Evolutionary conservation across 2,888 invertebrate genomes (phyloP).

Genomic region (Anarsia innoxiella): DNA sequence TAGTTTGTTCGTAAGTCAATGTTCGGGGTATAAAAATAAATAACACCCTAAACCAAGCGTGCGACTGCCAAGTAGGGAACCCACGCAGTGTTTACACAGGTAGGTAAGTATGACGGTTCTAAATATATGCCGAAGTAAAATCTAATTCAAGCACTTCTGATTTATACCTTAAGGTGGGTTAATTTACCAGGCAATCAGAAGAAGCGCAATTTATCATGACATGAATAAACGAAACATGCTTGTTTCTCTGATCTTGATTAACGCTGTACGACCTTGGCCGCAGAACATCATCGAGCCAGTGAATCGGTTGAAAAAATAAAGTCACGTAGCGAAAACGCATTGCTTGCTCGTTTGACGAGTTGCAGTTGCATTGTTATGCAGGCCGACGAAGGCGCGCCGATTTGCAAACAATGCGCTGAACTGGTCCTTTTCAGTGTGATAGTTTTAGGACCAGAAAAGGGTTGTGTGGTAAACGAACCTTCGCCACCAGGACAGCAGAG

Average conservation of each 20-base stretch:
- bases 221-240: conserved; percentile 3
- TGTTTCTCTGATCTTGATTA: conserved; percentile 17
- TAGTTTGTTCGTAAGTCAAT: conserved; percentile 30
- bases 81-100: neutral
- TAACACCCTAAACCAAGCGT: conserved; percentile 35
- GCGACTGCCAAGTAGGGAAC: conserved; percentile 5
- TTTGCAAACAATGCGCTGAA: conserved; percentile 37
- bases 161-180: too few relatives aligned
- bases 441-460: conserved; percentile 61
- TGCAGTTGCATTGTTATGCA: conserved; percentile 20
- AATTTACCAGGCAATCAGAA: conserved; percentile 4
- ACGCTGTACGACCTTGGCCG: conserved; percentile 26
- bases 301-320: conserved; percentile 22
- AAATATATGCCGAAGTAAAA: too few relatives aligned
- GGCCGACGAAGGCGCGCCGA: conserved; percentile 18
- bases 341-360: conserved; percentile 16
- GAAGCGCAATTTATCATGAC: conserved; percentile 1
- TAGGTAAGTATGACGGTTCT: too few relatives aligned
- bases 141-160: too few relatives aligned
- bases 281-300: conserved; percentile 22
- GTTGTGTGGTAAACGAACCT: conserved; percentile 59
- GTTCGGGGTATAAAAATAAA: conserved; percentile 49
- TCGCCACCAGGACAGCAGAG: conserved; percentile 53
- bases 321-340: conserved; percentile 22
- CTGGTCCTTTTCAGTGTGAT: conserved; percentile 37